These are phyloP conservation scores for Semotilus atromaculatus DNA, from an alignment of 2,797 vertebrate species.

Conservation along the genomic window DNA sequence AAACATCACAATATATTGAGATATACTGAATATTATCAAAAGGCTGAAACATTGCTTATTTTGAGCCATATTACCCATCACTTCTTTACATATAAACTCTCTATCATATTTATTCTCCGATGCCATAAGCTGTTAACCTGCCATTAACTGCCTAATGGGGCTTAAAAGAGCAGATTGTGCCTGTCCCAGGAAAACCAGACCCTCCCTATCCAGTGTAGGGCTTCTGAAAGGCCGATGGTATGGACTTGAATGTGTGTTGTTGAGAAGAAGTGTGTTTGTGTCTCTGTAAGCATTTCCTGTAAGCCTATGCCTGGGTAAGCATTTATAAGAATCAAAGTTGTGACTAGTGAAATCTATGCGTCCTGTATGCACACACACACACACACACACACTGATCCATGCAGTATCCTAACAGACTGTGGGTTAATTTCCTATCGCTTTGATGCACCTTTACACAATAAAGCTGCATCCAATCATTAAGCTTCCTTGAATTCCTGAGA, in stretches of 20 bases:
- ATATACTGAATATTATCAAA: neutral
- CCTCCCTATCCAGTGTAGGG: neutral
- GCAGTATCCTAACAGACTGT: neutral
- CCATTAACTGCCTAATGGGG: conserved; percentile 49
- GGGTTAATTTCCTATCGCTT: neutral
- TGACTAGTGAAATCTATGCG: neutral
- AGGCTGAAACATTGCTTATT: neutral
- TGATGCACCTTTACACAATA: conserved; percentile 30
- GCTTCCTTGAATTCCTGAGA: conserved; percentile 15
- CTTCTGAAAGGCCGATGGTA: neutral
- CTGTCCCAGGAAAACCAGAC: conserved; percentile 23
- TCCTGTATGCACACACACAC: neutral
- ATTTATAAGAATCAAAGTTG: conserved; percentile 27
- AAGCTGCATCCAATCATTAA: conserved; percentile 13
- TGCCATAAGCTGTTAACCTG: conserved; percentile 17
- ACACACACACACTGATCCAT: neutral
- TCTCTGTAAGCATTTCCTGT: conserved; percentile 28
- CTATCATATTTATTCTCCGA: neutral
- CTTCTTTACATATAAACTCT: neutral
- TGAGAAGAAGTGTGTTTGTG: neutral
- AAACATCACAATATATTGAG: neutral
- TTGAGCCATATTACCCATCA: neutral
- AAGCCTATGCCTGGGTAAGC: conserved; percentile 3
- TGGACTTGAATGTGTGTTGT: neutral
- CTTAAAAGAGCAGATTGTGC: conserved; percentile 22